phyloP scores from a whole-genome alignment of 2,113 vertebrate genomes.

The Athene noctua region DNA sequence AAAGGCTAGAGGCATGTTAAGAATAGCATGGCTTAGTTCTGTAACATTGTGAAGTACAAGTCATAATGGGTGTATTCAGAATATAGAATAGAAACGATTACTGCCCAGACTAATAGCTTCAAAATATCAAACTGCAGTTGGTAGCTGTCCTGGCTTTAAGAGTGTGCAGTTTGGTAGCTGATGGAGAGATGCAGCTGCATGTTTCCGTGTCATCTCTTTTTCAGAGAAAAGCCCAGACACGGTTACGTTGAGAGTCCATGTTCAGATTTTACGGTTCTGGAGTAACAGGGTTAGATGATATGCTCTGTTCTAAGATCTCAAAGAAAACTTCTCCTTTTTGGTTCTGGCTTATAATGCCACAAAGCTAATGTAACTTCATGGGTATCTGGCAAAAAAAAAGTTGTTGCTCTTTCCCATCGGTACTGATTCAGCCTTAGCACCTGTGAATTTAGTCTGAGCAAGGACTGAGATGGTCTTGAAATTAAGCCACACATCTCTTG shows the following conservation, averaged over 20 bases:
- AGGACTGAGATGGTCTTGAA: not conserved
- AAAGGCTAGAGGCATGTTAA: not conserved
- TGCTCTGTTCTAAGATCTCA: not conserved
- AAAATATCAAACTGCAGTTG: not conserved
- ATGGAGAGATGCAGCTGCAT: not conserved
- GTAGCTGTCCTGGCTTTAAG: not conserved
- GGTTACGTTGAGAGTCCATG: not conserved
- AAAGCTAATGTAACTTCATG: not conserved
- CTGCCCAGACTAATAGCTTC: not conserved
- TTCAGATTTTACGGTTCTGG: not conserved
- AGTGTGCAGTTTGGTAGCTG: not conserved
- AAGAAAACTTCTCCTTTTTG: not conserved
- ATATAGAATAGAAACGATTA: not conserved
- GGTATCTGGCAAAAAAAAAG: not conserved
- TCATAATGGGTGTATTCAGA: not conserved
- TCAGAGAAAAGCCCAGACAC: not conserved
- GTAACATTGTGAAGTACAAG: fast-evolving
- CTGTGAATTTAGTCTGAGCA: not conserved
- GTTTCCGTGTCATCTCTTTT: not conserved
- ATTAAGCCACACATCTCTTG: fast-evolving
- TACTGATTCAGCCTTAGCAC: not conserved
- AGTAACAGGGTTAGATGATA: not conserved
- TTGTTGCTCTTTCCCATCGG: not conserved
- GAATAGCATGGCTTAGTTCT: not conserved
- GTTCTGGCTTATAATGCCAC: not conserved